Conservation (phyloP, 2,888 invertebrate genomes). For the Drosophila peninsularis region DNA sequence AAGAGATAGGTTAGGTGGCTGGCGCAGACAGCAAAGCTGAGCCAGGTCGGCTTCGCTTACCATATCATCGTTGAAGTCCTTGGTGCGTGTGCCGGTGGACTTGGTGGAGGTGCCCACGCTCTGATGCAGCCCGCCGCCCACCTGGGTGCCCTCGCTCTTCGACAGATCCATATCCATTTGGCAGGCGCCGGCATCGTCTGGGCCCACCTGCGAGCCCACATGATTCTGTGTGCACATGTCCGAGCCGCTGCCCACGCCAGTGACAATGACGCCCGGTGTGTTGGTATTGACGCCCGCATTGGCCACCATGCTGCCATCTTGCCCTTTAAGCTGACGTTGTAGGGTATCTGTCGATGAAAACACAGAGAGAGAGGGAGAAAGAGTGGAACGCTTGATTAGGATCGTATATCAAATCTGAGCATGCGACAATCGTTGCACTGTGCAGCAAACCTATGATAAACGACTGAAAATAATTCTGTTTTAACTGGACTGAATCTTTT, state of each 20-base stretch:
- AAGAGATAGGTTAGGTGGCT: constrained; percentile 10
- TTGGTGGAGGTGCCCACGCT: constrained; percentile 87
- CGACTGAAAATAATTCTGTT: background rate
- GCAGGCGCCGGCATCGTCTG: constrained; percentile 84
- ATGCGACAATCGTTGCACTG: constrained; percentile 5
- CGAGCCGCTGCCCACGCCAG: constrained; percentile 82
- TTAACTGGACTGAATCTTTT: background rate
- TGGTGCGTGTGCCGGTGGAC: constrained; percentile 87
- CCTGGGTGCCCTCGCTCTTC: constrained; percentile 93
- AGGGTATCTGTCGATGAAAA: constrained; percentile 84
- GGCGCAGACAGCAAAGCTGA: constrained; percentile 12
- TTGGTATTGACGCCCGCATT: constrained; percentile 75
- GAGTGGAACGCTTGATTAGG: background rate
- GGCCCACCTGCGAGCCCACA: constrained; percentile 87
- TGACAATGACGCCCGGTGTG: constrained; percentile 70
- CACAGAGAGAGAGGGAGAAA: background rate
- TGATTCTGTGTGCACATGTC: constrained; percentile 89
- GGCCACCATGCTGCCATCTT: constrained; percentile 86
- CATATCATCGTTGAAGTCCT: constrained; percentile 89
- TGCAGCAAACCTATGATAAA: background rate
- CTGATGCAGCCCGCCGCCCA: constrained; percentile 89
- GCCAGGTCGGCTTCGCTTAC: constrained; percentile 78
- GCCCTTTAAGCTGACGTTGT: constrained; percentile 89
- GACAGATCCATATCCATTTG: constrained; percentile 87
- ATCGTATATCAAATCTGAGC: constrained; percentile 12